Conservation (phyloP, 2,113 vertebrate genomes). For the Phodopus roborovskii region DNA sequence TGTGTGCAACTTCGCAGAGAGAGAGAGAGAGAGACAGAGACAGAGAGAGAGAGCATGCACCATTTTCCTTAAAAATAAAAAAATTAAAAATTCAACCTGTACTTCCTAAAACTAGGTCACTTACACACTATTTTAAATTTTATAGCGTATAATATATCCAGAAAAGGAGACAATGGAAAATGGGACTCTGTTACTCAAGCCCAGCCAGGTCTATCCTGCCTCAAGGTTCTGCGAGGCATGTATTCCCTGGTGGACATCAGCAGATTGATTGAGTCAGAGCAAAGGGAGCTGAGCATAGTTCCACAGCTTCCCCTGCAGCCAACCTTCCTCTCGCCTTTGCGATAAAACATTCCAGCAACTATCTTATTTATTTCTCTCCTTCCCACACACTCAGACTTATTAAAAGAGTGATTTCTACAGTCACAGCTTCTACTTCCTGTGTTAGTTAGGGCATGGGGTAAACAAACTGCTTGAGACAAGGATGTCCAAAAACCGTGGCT, state of each 20-base stretch:
- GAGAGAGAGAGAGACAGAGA: too few species aligned
- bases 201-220: not conserved
- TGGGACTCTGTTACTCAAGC: not conserved
- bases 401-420: conserved; percentile 26
- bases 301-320: not conserved
- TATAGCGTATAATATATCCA: not conserved
- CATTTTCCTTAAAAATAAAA: not conserved
- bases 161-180: not conserved
- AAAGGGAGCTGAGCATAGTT: not conserved
- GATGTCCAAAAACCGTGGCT: not conserved
- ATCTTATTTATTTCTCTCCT: conserved; percentile 58
- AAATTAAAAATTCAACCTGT: not conserved
- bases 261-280: not conserved
- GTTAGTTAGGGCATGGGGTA: conserved; percentile 36
- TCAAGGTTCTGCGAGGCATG: not conserved
- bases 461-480: conserved; percentile 11
- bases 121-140: not conserved
- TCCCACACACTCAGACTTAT: conserved; percentile 35
- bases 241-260: not conserved
- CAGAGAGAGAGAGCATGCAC: too few species aligned
- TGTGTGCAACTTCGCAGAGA: not conserved
- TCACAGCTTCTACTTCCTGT: conserved; percentile 51
- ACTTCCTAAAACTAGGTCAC: not conserved
- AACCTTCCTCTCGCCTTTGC: conserved; percentile 41
- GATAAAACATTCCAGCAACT: not conserved